These are phyloP conservation scores for Axinella damicornis DNA, from an alignment of 37 sponge, comb jelly and placozoan species.

Conservation along the genomic window DNA sequence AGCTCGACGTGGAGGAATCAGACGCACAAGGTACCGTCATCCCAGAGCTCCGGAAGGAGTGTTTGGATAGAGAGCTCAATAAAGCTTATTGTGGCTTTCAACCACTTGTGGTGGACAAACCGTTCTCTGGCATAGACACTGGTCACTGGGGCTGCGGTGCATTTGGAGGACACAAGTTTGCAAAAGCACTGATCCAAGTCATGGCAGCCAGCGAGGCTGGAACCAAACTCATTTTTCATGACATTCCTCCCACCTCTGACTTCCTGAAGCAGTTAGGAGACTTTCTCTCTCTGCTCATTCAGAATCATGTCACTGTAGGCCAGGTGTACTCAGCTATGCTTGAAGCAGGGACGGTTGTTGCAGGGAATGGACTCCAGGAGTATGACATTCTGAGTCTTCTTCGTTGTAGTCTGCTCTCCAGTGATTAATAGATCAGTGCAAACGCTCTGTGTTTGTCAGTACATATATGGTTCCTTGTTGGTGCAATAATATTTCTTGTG, in stretches of 20 bases:
- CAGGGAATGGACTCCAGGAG: no score
- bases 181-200: not conserved
- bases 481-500: no score
- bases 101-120: not conserved
- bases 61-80: not conserved
- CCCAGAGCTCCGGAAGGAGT: not conserved
- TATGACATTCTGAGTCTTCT: no score
- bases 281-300: no score
- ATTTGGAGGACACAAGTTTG: not conserved
- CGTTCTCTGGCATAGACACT: not conserved
- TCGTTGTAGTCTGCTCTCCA: no score
- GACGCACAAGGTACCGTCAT: not conserved
- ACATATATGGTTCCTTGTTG: no score
- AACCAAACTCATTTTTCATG: not conserved
- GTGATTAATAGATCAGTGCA: no score
- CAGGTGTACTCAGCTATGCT: no score
- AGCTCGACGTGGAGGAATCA: not conserved
- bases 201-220: not conserved
- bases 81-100: not conserved
- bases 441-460: no score
- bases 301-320: no score
- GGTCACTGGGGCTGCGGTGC: slow-evolving; percentile 1
- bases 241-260: not conserved
- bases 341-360: no score
- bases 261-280: no score